phyloP scores from a whole-genome alignment of 2,888 invertebrate genomes.

The Ypsolopha sequella region DNA sequence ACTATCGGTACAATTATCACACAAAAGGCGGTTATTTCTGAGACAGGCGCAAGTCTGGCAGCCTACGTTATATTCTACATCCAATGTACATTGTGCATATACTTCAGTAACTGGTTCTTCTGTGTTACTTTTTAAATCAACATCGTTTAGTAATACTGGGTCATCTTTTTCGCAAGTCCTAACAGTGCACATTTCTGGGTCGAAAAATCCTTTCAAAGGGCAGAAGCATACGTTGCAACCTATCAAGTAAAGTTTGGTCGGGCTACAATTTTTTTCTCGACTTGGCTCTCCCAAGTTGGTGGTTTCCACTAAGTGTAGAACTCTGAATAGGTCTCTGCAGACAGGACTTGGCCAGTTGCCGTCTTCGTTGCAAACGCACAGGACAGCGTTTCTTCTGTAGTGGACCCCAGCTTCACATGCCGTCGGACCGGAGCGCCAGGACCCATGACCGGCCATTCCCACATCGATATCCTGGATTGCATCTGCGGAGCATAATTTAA shows the following conservation, averaged over 20 bases:
- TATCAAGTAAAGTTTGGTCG: slow-evolving; percentile 34
- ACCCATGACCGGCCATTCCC: slow-evolving; percentile 52
- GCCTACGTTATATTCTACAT: slow-evolving; percentile 50
- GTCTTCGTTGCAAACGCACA: slow-evolving; percentile 45
- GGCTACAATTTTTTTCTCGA: slow-evolving; percentile 17
- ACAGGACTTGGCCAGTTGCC: slow-evolving; percentile 52
- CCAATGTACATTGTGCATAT: slow-evolving; percentile 42
- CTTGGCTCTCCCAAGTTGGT: no score
- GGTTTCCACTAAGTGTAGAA: slow-evolving; percentile 34
- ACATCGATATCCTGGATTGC: slow-evolving; percentile 38
- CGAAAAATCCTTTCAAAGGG: slow-evolving; percentile 24
- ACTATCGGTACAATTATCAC: slow-evolving; percentile 41
- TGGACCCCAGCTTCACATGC: slow-evolving; percentile 39
- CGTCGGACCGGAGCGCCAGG: slow-evolving; percentile 30
- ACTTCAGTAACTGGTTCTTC: slow-evolving; percentile 19
- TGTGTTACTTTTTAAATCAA: slow-evolving; percentile 7
- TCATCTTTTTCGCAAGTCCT: slow-evolving; percentile 26
- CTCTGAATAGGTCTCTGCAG: slow-evolving; percentile 41
- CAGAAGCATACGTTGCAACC: slow-evolving; percentile 52
- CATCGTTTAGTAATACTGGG: slow-evolving; percentile 11
- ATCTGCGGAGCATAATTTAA: slow-evolving; percentile 25
- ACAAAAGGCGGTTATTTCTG: slow-evolving; percentile 52
- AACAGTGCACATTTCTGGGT: slow-evolving; percentile 34
- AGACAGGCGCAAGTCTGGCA: slow-evolving; percentile 66
- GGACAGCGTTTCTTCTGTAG: slow-evolving; percentile 28